These are phyloP conservation scores for Gavia stellata DNA, from an alignment of 2,113 vertebrate genomes.

Conservation along the genomic window DNA sequence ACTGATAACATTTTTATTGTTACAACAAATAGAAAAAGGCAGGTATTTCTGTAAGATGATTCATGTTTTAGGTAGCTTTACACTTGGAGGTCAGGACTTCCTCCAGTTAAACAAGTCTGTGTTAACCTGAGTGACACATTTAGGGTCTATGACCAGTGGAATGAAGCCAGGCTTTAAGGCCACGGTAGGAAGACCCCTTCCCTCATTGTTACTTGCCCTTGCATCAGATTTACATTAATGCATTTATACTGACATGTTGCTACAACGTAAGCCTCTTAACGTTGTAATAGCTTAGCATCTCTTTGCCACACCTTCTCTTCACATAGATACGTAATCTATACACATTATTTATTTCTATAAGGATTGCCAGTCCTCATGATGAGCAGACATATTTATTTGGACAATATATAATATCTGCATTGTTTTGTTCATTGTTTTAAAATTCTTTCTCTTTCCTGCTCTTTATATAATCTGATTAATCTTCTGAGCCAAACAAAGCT, in stretches of 20 bases:
- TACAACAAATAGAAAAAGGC: not conserved
- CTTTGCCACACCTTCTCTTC: not conserved
- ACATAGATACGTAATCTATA: not conserved
- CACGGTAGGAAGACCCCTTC: not conserved
- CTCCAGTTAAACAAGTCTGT: not conserved
- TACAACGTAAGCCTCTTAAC: not conserved
- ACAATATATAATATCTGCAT: not conserved
- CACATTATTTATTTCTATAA: not conserved
- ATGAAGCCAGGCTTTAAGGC: not conserved
- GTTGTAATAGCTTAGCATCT: not conserved
- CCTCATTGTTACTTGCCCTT: not conserved
- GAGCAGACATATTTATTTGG: not conserved
- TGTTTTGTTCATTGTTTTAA: not conserved
- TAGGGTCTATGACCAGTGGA: not conserved
- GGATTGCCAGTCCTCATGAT: not conserved
- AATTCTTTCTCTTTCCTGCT: not conserved
- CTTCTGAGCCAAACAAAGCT: not conserved
- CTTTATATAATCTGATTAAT: not conserved
- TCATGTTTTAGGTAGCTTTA: not conserved
- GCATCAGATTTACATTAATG: not conserved
- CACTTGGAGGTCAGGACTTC: not conserved
- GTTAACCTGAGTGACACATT: not conserved
- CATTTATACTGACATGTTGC: not conserved
- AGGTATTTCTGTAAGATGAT: not conserved
- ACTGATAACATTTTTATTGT: fast-evolving